Evolutionary conservation across 23 tunicate genomes (phyloP).

Genomic region (Halocynthia roretzi): DNA sequence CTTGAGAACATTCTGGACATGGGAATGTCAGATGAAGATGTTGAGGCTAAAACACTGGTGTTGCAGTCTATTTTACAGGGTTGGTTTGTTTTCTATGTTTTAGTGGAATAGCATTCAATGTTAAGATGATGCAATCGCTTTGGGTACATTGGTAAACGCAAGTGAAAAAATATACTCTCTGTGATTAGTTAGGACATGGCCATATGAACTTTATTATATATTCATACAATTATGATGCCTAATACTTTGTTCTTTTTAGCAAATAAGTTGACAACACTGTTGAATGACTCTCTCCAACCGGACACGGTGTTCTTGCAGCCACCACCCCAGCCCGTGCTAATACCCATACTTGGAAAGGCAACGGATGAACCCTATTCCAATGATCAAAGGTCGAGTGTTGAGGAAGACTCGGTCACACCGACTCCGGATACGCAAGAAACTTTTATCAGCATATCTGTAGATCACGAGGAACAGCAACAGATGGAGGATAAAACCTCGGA

Average conservation of each 20-base stretch:
- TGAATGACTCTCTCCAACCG: conserved; percentile 37
- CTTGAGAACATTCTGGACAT: conserved; percentile 55
- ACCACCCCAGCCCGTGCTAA: conserved; percentile 4
- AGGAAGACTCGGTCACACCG: background rate
- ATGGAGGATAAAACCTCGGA: background rate
- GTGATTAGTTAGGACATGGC: too few species aligned
- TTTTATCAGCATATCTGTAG: too few species aligned
- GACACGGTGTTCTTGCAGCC: conserved; percentile 34
- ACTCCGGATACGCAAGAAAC: background rate
- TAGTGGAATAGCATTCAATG: background rate
- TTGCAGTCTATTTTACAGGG: conserved; percentile 42
- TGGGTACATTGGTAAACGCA: too few species aligned
- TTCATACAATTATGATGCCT: too few species aligned
- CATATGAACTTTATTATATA: too few species aligned
- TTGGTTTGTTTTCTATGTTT: conserved; percentile 12
- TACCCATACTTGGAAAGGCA: conserved; percentile 24
- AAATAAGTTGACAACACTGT: conserved; percentile 33
- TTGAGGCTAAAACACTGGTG: conserved; percentile 44
- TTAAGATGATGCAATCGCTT: too few species aligned
- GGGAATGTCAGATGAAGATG: conserved; percentile 36
- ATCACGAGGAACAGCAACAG: background rate
- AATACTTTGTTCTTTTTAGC: conserved; percentile 17
- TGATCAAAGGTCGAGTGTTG: too few species aligned
- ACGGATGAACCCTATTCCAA: conserved; percentile 5
- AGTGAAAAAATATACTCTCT: too few species aligned